Conservation (phyloP, 1,140 invertebrate genomes). For the Drosophila pallidifrons region DNA sequence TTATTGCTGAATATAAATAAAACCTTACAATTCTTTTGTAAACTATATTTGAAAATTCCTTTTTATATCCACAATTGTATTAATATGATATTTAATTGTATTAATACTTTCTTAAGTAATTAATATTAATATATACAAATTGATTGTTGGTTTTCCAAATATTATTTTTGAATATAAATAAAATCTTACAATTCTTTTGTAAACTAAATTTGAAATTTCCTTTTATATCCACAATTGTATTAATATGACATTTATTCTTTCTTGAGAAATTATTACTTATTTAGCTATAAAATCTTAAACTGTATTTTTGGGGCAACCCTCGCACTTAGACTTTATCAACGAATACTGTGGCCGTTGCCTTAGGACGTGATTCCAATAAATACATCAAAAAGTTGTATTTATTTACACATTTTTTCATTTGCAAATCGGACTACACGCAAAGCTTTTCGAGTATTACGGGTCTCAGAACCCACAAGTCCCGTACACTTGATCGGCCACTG, state of each 20-base stretch:
- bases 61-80: neutral
- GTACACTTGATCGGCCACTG: constrained; percentile 9
- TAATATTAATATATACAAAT: no score
- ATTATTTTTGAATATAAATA: no score
- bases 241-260: neutral
- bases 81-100: neutral
- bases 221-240: neutral
- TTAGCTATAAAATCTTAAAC: neutral
- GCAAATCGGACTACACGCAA: constrained; percentile 27
- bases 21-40: no score
- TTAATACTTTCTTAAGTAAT: no score
- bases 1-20: no score
- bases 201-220: no score
- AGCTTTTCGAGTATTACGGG: constrained; percentile 6
- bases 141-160: no score
- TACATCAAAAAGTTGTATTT: constrained; percentile 31
- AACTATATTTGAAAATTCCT: no score
- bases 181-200: no score
- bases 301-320: constrained; percentile 1
- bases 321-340: constrained; percentile 35
- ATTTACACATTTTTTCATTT: constrained; percentile 30
- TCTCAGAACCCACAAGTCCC: constrained; percentile 1
- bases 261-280: no score
- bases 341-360: constrained; percentile 5
- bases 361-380: constrained; percentile 50